Evolutionary conservation across 2,797 vertebrate genomes (phyloP).

Genomic region (Emydoidea blandingii): DNA sequence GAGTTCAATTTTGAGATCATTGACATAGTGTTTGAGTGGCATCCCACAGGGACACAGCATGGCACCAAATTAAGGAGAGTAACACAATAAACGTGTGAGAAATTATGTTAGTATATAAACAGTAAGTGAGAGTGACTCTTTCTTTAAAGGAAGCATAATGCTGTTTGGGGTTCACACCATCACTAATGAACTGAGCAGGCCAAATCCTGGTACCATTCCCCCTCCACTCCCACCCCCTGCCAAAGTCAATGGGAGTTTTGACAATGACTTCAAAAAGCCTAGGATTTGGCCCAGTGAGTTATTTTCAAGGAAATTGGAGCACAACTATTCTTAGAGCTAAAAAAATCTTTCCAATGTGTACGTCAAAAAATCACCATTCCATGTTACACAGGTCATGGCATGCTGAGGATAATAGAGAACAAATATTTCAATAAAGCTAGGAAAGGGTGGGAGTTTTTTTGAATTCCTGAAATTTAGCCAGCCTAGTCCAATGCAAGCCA

Average conservation of each 20-base stretch:
- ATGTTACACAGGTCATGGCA: constrained; percentile 14
- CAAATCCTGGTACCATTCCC: constrained; percentile 56
- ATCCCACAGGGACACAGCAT: constrained; percentile 77
- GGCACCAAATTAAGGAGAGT: constrained; percentile 86
- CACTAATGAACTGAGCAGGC: constrained; percentile 66
- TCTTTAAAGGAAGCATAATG: constrained; percentile 63
- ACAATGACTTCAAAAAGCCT: constrained; percentile 67
- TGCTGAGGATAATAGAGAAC: constrained; percentile 9
- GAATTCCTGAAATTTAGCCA: constrained; percentile 14
- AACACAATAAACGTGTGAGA: constrained; percentile 85
- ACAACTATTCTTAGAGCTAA: constrained; percentile 64
- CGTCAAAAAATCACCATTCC: constrained; percentile 25
- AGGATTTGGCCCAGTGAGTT: constrained; percentile 73
- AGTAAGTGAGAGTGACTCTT: constrained; percentile 77
- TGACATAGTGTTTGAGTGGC: constrained; percentile 86
- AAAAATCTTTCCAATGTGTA: constrained; percentile 37
- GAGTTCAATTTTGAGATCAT: constrained; percentile 83
- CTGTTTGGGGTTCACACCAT: constrained; percentile 69
- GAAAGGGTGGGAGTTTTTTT: constrained; percentile 25
- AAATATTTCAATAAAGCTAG: neutral
- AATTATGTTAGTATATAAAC: constrained; percentile 82
- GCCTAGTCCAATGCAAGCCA: neutral
- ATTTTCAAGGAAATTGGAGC: constrained; percentile 79
- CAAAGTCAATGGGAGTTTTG: constrained; percentile 42
- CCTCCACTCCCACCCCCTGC: neutral